Evolutionary conservation across 2,797 vertebrate genomes (phyloP), one percentile per base, ranked within the genome.

Genomic region (Poeciliopsis turneri): DNA sequence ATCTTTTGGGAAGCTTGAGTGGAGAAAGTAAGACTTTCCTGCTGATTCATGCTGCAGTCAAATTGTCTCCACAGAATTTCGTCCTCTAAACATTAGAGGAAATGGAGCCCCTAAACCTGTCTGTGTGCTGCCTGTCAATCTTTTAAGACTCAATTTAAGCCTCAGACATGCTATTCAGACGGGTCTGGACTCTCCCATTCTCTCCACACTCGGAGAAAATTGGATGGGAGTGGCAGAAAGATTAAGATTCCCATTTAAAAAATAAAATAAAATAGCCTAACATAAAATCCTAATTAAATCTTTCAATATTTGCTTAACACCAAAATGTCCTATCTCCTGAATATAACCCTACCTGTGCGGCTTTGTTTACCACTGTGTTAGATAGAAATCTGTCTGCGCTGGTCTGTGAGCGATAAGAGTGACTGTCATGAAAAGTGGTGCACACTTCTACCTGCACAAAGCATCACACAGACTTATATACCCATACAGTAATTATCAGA

Each of bases 1-100:
- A 39, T 51, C 72, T 82, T 76, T 82, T 86, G 74, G 55, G 23
- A 64, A 72, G 79, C 88, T 76, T 69, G 1, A 43, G 77, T 76
- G 85, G 76, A 83, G 90, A 75, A 28, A 30, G 59, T 73, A 15
- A 80, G 55, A 80, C 72, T 78, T 87, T 93, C 87, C 89, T 91
- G 91, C 90, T 91, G 90, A 94, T 89, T 91, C 92, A 90, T 88
- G 84, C 91, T 87, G 89, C 90, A 88, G 91, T 90, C 83, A 86
- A 85, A 90, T 66, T 77, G 82, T 84, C 90, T 88, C 86, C 55
- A 86, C 84, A 77, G 88, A 89, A 75, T 71, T 86, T 84, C 77
- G 89, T 86, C 88, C 87, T 88, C 87, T 86, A 80, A 90, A 87
- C 84, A 81, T 78, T 13, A 81, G 87, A 88, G 82, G 78, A 85